A percentile compares a stretch with the other conserved stretches of the same genome.
phyloP scores from a whole-genome alignment of 2,797 vertebrate species.

The Apodemus agrarius region DNA sequence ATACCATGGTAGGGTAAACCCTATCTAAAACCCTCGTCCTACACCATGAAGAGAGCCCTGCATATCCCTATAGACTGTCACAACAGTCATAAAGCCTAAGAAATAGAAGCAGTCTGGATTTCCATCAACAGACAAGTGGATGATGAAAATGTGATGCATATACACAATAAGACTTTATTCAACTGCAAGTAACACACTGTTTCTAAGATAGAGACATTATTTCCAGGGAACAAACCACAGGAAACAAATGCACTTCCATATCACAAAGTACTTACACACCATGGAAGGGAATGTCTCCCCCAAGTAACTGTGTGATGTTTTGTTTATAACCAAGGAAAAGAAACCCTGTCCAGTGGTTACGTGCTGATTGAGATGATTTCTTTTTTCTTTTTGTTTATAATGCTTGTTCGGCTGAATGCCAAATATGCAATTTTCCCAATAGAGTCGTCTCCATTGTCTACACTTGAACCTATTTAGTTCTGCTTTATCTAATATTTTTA shows the following conservation, averaged over 20 bases:
- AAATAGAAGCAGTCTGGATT: not conserved
- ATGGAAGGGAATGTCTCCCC: not conserved
- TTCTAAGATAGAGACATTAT: not conserved
- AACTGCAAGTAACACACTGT: not conserved
- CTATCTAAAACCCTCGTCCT: not conserved
- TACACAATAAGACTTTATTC: not conserved
- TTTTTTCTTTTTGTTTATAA: conserved; percentile 46
- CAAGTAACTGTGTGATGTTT: not conserved
- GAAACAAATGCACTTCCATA: conserved; percentile 5
- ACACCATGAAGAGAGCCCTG: not conserved
- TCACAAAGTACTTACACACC: not conserved
- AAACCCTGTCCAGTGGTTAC: not conserved
- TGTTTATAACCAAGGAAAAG: not conserved
- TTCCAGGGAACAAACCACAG: not conserved
- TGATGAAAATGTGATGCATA: not conserved
- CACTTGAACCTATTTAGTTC: conserved; percentile 36
- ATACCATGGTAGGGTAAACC: not conserved
- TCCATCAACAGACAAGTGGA: not conserved
- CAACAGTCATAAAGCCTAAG: not conserved
- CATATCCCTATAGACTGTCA: not conserved
- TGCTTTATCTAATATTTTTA: conserved; percentile 29
- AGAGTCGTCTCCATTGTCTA: conserved; percentile 63
- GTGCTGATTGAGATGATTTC: not conserved
- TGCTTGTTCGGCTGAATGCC: conserved; percentile 44
- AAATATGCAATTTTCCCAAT: conserved; percentile 55